A percentile compares a stretch with the other conserved stretches of the same genome.
Conservation (phyloP, 2,797 vertebrate genomes). For the Acipenser oxyrinchus region DNA sequence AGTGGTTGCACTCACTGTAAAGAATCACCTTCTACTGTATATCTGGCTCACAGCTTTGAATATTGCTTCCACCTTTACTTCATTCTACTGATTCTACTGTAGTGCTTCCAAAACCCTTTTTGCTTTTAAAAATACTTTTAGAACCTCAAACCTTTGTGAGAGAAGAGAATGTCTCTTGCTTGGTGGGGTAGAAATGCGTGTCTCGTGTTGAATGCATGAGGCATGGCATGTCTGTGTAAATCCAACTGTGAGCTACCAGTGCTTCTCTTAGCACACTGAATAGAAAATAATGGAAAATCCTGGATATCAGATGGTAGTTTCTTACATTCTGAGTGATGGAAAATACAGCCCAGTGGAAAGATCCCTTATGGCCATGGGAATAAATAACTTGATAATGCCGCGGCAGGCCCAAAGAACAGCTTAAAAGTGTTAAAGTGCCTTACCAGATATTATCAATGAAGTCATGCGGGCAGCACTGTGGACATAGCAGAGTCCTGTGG, state of each 20-base stretch:
- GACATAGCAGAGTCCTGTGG: slow-evolving; percentile 41
- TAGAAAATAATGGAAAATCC: slow-evolving; percentile 63
- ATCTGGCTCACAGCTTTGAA: too few species aligned
- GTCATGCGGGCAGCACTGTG: slow-evolving; percentile 49
- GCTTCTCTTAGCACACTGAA: slow-evolving; percentile 24
- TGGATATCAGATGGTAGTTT: slow-evolving; percentile 38
- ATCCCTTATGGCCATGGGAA: slow-evolving; percentile 54
- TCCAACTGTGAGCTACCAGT: neutral
- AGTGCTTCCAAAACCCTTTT: too few species aligned
- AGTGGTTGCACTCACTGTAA: too few species aligned
- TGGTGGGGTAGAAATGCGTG: too few species aligned
- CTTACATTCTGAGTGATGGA: slow-evolving; percentile 62
- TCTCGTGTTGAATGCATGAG: too few species aligned
- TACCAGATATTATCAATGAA: slow-evolving; percentile 66
- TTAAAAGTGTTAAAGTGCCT: slow-evolving; percentile 60
- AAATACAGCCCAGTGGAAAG: slow-evolving; percentile 71
- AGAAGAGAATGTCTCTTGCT: too few species aligned
- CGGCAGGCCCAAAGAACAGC: slow-evolving; percentile 51
- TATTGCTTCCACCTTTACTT: too few species aligned
- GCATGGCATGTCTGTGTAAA: too few species aligned
- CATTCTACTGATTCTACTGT: too few species aligned
- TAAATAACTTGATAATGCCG: slow-evolving; percentile 67
- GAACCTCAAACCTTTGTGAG: too few species aligned
- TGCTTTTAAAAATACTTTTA: too few species aligned
- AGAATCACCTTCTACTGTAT: too few species aligned